Evolutionary conservation across 2,113 vertebrate genomes (phyloP), one percentile per base, ranked within the genome.

Genomic region (Promerops cafer): DNA sequence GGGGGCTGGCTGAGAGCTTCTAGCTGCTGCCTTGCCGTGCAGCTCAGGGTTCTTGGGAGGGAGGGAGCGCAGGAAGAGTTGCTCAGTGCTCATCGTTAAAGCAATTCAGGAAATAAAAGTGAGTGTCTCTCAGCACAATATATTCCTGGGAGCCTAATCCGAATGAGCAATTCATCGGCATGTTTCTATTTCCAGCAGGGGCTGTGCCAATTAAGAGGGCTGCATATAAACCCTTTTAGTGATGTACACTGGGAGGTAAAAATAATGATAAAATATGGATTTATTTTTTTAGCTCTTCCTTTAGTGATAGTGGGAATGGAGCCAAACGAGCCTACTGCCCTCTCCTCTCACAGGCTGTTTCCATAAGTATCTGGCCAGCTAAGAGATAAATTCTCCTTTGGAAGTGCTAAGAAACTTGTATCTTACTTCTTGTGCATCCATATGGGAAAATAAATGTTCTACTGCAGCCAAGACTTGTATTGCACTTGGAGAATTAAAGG

Each of bases 181-280:
- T 91, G 94, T 96, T 97, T 96, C 92, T 93, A 91, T 97, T 97
- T 96, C 96, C 96, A 97, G 97, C 94, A 97, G 94, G 94, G 94
- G 90, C 97, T 96, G 95, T 95, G 89, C 95, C 97, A 96, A 93
- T 97, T 97, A 96, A 96, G 92, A 97, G 90, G 90, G 60, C 74
- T 95, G 83, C 93, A 96, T 90, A 97, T 87, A 96, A 97, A 94
- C 88, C 93, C 86, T 96, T 97, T 82, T 31, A 94, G 95, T 92
- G 88, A 89, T 92, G 86, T 96, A 95, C 88, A 84, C 83, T 87
- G 90, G 92, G 96, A 97, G 90, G 89, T 88, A 96, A 95, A 96
- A 97, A 95, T 93, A 95, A 94, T 96, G 96, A 95, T 96, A 96
- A 95, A 95, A 93, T 84, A 95, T 59, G 72, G 94, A 77, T 95